Conservation (phyloP, 2,888 invertebrate species). For the Timandra comae region DNA sequence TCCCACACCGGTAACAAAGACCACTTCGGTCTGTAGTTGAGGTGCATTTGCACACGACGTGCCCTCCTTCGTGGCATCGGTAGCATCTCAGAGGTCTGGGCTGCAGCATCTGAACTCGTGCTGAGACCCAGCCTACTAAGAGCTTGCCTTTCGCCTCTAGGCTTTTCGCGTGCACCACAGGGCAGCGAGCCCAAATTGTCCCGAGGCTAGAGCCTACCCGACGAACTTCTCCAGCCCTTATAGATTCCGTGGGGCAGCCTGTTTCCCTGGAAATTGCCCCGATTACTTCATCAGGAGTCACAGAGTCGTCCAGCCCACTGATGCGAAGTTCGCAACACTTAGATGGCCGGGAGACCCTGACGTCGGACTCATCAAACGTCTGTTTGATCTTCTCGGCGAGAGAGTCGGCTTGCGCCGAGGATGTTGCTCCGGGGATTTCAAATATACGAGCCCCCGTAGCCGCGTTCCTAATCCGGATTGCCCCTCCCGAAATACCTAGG, state of each 20-base stretch:
- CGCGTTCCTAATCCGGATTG: not conserved
- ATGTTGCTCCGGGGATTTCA: not conserved
- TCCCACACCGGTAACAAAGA: constrained; percentile 11
- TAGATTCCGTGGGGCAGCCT: not conserved
- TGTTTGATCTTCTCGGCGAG: not conserved
- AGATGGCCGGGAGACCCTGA: not conserved
- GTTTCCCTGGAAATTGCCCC: not conserved
- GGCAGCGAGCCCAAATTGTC: not conserved
- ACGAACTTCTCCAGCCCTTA: not conserved
- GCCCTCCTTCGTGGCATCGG: constrained; percentile 11
- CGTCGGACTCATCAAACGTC: not conserved
- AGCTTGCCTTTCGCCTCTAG: not conserved
- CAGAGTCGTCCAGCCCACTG: constrained; percentile 1
- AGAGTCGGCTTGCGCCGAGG: not conserved
- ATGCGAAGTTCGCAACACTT: not conserved
- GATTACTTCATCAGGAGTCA: not conserved
- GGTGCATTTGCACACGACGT: constrained; percentile 10
- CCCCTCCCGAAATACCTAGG: not conserved
- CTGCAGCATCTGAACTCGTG: constrained; percentile 2
- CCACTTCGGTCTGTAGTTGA: constrained; percentile 3
- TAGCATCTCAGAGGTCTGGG: not conserved
- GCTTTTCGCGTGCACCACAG: not conserved
- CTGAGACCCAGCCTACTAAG: not conserved
- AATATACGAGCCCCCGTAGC: not conserved
- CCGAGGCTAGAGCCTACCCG: too few species aligned